Base-by-base conservation (phyloP, 2,888 invertebrate genomes). In the Glyphotaelius pellucidus region DNA sequence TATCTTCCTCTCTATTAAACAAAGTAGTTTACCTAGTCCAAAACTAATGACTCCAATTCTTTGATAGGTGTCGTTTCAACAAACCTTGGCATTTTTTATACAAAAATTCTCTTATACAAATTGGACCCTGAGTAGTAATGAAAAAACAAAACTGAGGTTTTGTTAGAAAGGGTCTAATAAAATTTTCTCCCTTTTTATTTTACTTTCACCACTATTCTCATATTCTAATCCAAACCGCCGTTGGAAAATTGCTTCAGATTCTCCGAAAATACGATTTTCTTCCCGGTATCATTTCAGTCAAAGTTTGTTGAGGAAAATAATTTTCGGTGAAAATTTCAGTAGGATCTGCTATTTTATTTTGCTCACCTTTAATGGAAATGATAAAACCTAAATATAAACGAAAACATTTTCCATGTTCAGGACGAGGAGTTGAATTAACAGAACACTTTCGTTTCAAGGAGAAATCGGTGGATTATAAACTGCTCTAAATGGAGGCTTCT, bases 301-400 rank as follows among this genome's bases (percentile, higher is more conserved):
- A 67, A 67, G 67, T 67, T 67, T 67, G 25, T 5, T 25, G 25
- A 67, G 67, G 67, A 67, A 67, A 67, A 25, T 67, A 67, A 9
- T 67, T 67, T 67, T 67, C 9, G 67, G n/a, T 67, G 67, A 67
- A 67, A 67, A 67, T 67, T 67, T 67, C 67, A 25, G 67, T 67
- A 67, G 67, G 67, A 67, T 67, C 67, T n/a, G n/a, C 67, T 67
- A 67, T 67, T 67, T 67, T 67, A 67, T 67, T 67, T 67, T 67
- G 67, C n/a, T 67, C n/a, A 67, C 67, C 67, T 67, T 67, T n/a
- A 67, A 67, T 67, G 67, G 67, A n/a, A 67, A 25, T 67, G 25
- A 67, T 67, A 67, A n/a, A 67, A 67, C 67, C 67, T 9, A n/a
- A 67, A 67, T 67, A 25, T n/a, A 67, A 67, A 67, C 67, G n/a